Evolutionary conservation across 2,888 invertebrate species (phyloP).

Genomic region (Holacanthella duospinosa): DNA sequence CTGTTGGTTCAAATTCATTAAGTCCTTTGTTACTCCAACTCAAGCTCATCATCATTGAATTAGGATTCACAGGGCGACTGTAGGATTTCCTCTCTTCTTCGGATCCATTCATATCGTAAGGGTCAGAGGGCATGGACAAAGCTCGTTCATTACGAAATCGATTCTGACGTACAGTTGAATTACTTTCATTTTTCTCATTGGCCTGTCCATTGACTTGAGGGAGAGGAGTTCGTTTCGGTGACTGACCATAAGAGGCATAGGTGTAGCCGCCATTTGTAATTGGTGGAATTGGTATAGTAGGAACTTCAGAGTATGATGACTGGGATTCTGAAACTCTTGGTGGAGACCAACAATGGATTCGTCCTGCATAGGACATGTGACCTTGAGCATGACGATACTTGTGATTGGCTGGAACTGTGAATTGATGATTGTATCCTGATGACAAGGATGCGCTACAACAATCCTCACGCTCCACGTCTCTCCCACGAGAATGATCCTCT

Average conservation of each 20-base stretch:
- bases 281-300: constrained; percentile 2
- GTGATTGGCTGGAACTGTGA: background rate
- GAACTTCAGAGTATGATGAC: background rate
- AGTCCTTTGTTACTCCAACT: constrained; percentile 12
- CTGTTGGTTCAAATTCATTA: constrained; percentile 30
- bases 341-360: constrained; percentile 34
- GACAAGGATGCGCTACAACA: background rate
- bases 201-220: constrained; percentile 10
- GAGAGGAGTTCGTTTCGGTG: constrained; percentile 23
- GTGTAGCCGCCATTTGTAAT: constrained; percentile 7
- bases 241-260: constrained; percentile 10
- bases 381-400: constrained; percentile 8
- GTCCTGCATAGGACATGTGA: constrained; percentile 35
- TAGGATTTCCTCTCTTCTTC: background rate
- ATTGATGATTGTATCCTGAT: constrained; percentile 3
- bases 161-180: background rate
- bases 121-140: constrained; percentile 5
- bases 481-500: background rate
- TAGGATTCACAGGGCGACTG: background rate
- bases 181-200: background rate
- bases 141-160: constrained; percentile 3
- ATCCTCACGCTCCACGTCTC: constrained; percentile 8
- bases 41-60: constrained; percentile 8
- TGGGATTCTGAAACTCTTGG: constrained; percentile 10
- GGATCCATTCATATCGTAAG: background rate